Base-by-base conservation (phyloP, 2,113 vertebrate species). In the Laticauda laticaudata region DNA sequence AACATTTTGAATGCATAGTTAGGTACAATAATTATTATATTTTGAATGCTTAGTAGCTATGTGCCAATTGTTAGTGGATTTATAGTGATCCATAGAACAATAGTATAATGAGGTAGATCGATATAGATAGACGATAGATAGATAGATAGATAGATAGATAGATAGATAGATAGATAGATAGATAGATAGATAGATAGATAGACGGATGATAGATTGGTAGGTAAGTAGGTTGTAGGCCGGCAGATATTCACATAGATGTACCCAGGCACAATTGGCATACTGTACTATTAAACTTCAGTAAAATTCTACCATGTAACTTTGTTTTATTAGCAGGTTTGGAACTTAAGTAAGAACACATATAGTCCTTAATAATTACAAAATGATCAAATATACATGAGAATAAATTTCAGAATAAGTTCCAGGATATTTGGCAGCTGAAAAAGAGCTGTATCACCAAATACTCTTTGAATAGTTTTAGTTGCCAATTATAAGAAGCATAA, bases 341-440 rank as follows among this genome's bases (percentile, higher is more conserved):
- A 85, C 11, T 51, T 85, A 43, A 90, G 29, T 85, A 89, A 92
- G 20, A 23, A 14, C 3, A 34, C 2, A 11, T 56, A 57, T 57
- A 89, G 59, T 55, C 55, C 43, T 59, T 43, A 20, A 61, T 59
- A 29, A 87, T 59, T 5, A 81, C 24, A 55, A 34, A 90, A 26
- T 88, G 91, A 45, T 9, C 43, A 59, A 10, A 92, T 45, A n/a
- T 64, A 64, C 26, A 64, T n/a, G 3, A 3, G n/a, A 94, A 93
- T 53, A 92, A 92, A 91, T 90, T 88, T 75, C 4, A 59, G 92
- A 90, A n/a, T 0, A 6, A 91, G 0, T 23, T 94, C 93, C 64
- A 95, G 4, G 2, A 86, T 48, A 94, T 93, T 94, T 93, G 90
- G n/a, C 92, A 95, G 92, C 54, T 88, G 69, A 92, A 93, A 93